phyloP scores from a whole-genome alignment of 2,888 invertebrate species.

The Caenorhabditis auriculariae region DNA sequence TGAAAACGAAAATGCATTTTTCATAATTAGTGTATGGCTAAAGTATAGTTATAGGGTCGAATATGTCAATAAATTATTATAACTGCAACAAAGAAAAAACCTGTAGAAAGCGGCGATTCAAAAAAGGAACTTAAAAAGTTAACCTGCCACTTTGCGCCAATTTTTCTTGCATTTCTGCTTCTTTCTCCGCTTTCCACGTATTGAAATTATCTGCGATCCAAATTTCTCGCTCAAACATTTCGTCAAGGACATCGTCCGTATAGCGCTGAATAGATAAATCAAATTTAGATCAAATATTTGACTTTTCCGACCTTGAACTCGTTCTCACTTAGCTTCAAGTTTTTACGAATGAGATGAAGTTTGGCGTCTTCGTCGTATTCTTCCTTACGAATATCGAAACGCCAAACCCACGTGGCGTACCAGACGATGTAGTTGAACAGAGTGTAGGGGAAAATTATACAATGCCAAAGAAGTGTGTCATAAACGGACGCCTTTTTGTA shows the following conservation, averaged over 20 bases:
- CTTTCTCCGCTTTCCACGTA: slow-evolving; percentile 77
- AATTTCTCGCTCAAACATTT: slow-evolving; percentile 76
- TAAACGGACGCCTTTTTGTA: slow-evolving; percentile 80
- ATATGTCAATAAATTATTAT: too few species aligned
- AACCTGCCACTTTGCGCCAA: slow-evolving; percentile 77
- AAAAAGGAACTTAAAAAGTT: too few species aligned
- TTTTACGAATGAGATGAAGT: slow-evolving; percentile 79
- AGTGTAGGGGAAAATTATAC: slow-evolving; percentile 79
- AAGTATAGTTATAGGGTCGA: too few species aligned
- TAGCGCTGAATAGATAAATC: slow-evolving; percentile 64
- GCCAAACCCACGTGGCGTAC: slow-evolving; percentile 75
- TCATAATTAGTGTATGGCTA: too few species aligned
- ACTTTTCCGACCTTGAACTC: slow-evolving; percentile 69
- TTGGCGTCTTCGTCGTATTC: slow-evolving; percentile 83
- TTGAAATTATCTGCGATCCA: slow-evolving; percentile 82
- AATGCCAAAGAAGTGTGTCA: slow-evolving; percentile 82
- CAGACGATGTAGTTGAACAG: slow-evolving; percentile 71
- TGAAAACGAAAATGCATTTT: too few species aligned
- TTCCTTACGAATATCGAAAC: slow-evolving; percentile 75
- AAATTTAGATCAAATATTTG: not conserved
- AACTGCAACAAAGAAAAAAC: too few species aligned
- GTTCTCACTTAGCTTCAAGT: slow-evolving; percentile 70
- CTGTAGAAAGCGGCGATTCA: too few species aligned
- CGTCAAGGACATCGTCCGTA: slow-evolving; percentile 76
- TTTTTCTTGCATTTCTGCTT: slow-evolving; percentile 81